phyloP scores from a whole-genome alignment of 2,113 vertebrate genomes.

The Butorides virescens region DNA sequence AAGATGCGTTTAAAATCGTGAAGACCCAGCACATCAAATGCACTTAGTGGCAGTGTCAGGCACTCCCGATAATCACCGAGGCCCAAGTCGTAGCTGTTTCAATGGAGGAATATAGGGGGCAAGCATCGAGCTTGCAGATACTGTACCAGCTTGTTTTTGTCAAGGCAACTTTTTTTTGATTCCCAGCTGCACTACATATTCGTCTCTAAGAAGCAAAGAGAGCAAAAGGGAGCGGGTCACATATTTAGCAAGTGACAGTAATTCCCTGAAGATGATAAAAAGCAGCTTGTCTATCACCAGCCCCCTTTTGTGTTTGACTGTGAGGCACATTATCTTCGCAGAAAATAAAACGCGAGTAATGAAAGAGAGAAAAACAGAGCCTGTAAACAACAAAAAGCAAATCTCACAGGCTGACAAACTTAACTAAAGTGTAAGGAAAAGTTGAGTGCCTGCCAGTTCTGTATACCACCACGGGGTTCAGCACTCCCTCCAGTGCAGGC shows the following conservation, averaged over 20 bases:
- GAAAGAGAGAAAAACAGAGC: neutral
- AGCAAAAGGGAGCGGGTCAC: neutral
- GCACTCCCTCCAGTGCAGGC: neutral
- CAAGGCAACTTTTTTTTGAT: neutral
- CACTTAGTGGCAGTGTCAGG: neutral
- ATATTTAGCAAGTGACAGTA: neutral
- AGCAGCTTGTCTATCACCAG: conserved; percentile 17
- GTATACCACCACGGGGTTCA: neutral
- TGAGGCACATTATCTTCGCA: neutral
- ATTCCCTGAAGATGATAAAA: conserved; percentile 20
- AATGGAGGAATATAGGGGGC: neutral
- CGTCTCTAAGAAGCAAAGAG: neutral
- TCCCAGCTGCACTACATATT: neutral
- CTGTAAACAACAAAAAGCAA: neutral
- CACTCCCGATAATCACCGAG: neutral
- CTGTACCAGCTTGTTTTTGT: neutral
- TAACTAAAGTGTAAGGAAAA: neutral
- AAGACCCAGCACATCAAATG: neutral
- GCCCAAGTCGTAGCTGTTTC: neutral
- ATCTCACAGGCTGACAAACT: neutral
- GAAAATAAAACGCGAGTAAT: neutral
- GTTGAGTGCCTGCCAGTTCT: neutral
- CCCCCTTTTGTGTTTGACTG: neutral
- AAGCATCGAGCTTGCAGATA: neutral
- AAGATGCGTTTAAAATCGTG: neutral